These are phyloP conservation scores for Oscheius myriophilus DNA, from an alignment of 2,888 invertebrate genomes.

Conservation along the genomic window DNA sequence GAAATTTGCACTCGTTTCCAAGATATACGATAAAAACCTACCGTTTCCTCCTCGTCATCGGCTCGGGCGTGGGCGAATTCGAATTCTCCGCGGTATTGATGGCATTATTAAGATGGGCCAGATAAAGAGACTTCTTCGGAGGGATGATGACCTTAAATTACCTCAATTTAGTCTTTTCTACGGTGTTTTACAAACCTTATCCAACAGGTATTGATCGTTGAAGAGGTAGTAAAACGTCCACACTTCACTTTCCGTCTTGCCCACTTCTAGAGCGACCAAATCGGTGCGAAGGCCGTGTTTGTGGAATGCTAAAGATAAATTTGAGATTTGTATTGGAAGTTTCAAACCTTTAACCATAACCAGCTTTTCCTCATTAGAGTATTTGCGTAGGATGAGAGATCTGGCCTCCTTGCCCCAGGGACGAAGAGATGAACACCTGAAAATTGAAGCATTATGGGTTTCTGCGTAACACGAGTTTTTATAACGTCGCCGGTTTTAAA, in stretches of 20 bases:
- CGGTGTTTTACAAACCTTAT: too few species aligned
- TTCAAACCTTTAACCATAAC: neutral
- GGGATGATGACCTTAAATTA: slow-evolving; percentile 4
- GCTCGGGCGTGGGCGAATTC: slow-evolving; percentile 14
- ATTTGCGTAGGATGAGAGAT: neutral
- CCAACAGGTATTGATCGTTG: neutral
- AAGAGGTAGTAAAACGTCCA: slow-evolving; percentile 9
- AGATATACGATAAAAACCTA: too few species aligned
- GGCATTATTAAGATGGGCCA: neutral
- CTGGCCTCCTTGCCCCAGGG: neutral
- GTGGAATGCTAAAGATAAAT: neutral
- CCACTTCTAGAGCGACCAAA: neutral
- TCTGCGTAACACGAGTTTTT: too few species aligned
- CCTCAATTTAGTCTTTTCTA: too few species aligned
- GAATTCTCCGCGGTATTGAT: neutral
- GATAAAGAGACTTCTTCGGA: slow-evolving; percentile 6
- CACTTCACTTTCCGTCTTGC: neutral
- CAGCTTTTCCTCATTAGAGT: neutral
- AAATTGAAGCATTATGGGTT: neutral
- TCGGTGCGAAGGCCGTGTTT: slow-evolving; percentile 2
- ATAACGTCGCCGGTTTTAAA: too few species aligned
- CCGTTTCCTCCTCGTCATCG: slow-evolving; percentile 11
- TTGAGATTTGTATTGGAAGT: too few species aligned
- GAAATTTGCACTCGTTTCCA: too few species aligned
- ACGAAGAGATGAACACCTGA: slow-evolving; percentile 3